Conservation (phyloP, 2,113 vertebrate species). For the Caranx melampygus region DNA sequence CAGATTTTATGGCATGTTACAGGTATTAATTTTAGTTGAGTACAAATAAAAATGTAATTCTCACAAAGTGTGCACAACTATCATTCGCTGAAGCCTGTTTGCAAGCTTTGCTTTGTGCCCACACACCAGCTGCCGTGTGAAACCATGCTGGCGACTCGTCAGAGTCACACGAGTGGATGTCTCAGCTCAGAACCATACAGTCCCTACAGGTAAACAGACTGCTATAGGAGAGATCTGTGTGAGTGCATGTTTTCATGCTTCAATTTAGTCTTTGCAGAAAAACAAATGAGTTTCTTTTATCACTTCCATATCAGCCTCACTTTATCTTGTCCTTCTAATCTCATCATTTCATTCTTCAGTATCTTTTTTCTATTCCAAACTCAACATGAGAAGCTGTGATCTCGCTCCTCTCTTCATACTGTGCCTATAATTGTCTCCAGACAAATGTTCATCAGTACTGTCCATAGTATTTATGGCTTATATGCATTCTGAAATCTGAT, state of each 20-base stretch:
- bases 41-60: constrained; percentile 48
- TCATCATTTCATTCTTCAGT: not conserved
- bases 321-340: not conserved
- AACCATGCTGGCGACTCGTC: constrained; percentile 57
- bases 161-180: constrained; percentile 38
- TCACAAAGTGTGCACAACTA: constrained; percentile 30
- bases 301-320: not conserved
- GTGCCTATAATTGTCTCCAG: constrained; percentile 27
- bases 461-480: not conserved
- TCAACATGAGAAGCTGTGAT: not conserved
- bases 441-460: not conserved
- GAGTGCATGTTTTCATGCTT: not conserved
- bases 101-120: constrained; percentile 61
- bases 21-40: constrained; percentile 26
- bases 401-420: constrained; percentile 29
- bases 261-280: not conserved
- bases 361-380: not conserved
- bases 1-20: not conserved
- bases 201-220: constrained; percentile 34
- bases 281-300: not conserved
- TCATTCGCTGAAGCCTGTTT: constrained; percentile 48
- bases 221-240: not conserved
- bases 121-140: constrained; percentile 82
- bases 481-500: not conserved
- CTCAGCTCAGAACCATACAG: constrained; percentile 23